Evolutionary conservation across 2,113 vertebrate species (phyloP), one percentile per base, ranked within the genome.

Genomic region (Thomomys bottae): DNA sequence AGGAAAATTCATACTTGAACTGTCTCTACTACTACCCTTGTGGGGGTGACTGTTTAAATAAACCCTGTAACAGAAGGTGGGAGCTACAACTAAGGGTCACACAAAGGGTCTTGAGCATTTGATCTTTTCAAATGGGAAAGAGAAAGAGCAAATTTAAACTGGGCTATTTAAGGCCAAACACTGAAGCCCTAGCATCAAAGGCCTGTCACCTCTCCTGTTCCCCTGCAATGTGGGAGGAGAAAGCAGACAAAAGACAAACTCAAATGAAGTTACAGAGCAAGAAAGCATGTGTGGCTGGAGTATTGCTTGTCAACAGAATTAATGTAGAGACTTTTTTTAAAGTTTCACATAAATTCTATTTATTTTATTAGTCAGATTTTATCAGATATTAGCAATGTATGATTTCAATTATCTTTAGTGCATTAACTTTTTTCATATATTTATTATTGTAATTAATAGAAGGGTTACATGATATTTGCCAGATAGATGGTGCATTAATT

Each of bases 171-270:
- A 20, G 18, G 12, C 23, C 40, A 32, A n/a, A 38, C 1, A 12
- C 1, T 32, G 1, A 34, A 28, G 15, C 49, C 49, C 0, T 1
- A 57, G 6, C 0, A 0, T 42, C 3, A 10, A 20, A 64, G 24
- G 64, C 64, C 64, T 32, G 30, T 9, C 1, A 26, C 66, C 24
- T 66, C 20, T 12, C 1, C 15, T 54, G 54, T 6, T 61, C 30
- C 17, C 30, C 17, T 4, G 1, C 9, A 36, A 23, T 34, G 5
- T 30, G 26, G 4, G 0, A 15, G 8, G 63, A 0, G 1, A 20
- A 64, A 68, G 9, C 4, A 57, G 64, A 40, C 11, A 61, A 32
- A 5, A 0, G 4, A 88, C n/a, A 49, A 11, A 26, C 8, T 2
- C 28, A 8, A 30, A n/a, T n/a, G 6, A 38, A 54, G 18, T 15